Evolutionary conservation across 2,113 vertebrate species (phyloP), one percentile per base, ranked within the genome.

Genomic region (Platanista minor): DNA sequence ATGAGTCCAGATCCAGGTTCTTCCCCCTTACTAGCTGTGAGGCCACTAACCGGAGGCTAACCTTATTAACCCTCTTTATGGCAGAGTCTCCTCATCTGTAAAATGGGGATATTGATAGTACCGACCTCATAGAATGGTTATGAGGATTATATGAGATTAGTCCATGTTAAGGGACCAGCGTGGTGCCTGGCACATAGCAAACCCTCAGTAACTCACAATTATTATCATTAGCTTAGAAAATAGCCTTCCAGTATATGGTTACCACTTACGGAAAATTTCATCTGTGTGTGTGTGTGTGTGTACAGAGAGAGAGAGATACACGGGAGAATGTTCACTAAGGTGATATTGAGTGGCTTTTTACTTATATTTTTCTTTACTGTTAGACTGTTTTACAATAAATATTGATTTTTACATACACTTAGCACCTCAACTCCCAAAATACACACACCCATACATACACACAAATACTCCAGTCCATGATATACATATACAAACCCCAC

Each of bases 371-470:
- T 80, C 81, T 87, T 88, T 87, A 49, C 86, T 66, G 18, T 64
- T 93, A 94, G 59, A 36, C 72, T 46, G 15, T 82, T 96, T 93
- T 72, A 67, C 6, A 78, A 39, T 82, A 94, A 84, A 94, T 86
- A 94, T 36, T 49, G 18, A 87, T 72, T 94, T 97, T 88, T 57
- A 67, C 41, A 57, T 66, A 93, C 6, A 77, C 13, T 83, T 97
- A 81, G 36, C 39, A 85, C 67, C 77, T 88, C 39, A 85, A 6
- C 59, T 95, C 66, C 83, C 75, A 18, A 81, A 77, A 85, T 67
- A 90, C 43, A 92, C 69, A 92, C 14, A 66, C 25, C 21, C 64
- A 74, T 62, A 46, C 29, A 49, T 4, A 77, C 1, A 54, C 15
- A 81, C 41, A 93, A 66, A 66, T 64, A 93, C 59, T 66, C 77